phyloP scores from a whole-genome alignment of 2,113 vertebrate species.

The Apodemus sylvaticus region DNA sequence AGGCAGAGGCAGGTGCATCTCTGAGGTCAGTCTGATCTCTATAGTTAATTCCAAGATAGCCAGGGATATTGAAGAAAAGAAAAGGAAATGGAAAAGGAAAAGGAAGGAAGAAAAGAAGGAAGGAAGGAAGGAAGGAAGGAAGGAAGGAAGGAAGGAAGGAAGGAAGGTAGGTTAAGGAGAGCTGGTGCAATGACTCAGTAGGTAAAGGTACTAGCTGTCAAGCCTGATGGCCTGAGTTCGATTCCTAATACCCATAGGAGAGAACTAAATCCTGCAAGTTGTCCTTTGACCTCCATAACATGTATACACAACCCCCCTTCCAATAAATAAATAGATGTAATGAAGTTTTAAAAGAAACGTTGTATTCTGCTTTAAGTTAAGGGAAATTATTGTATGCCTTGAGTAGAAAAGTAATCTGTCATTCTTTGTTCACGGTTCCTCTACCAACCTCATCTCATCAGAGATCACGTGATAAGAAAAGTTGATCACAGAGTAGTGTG shows the following conservation, averaged over 20 bases:
- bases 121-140: background rate
- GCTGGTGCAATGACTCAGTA: background rate
- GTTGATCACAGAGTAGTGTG: background rate
- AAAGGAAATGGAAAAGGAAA: too few relatives aligned
- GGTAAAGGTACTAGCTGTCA: background rate
- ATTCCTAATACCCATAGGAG: background rate
- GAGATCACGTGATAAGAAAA: too few relatives aligned
- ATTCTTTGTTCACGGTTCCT: background rate
- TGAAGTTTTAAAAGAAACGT: background rate
- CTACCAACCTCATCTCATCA: background rate
- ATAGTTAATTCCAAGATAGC: background rate
- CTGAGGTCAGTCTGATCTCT: background rate
- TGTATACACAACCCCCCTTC: background rate
- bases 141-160: background rate
- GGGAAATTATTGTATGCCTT: background rate
- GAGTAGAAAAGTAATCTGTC: background rate
- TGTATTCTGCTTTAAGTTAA: background rate
- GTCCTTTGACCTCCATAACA: background rate
- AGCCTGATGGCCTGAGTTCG: background rate
- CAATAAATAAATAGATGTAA: background rate
- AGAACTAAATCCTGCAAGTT: background rate
- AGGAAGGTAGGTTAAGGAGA: background rate
- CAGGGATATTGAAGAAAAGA: background rate
- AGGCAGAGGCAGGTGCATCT: background rate
- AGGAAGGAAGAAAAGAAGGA: background rate